Evolutionary conservation across 2,797 vertebrate species (phyloP), one percentile per base, ranked within the genome.

Genomic region (Cyprinodon diabolis): DNA sequence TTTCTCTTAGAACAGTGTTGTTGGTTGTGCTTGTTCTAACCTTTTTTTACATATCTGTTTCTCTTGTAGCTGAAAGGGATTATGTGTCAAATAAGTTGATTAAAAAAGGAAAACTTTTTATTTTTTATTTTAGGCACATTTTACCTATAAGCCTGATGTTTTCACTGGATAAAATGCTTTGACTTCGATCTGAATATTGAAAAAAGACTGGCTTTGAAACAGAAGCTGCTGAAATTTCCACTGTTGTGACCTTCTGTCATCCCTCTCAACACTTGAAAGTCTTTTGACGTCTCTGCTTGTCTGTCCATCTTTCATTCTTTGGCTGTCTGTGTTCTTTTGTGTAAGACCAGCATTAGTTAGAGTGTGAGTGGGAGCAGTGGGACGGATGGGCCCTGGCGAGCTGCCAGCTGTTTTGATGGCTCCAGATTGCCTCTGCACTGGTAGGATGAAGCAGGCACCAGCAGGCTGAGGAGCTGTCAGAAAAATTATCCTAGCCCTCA

Each of bases 381-480:
- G 74, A 79, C 6, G 87, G 82, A 89, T 48, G 68, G 82, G 84
- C 73, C 81, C 85, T 92, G 92, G 92, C 86, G 47, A 54, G 40
- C 58, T 85, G 86, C 88, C 92, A 92, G 90, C 90, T 94, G 85
- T 93, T 94, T 89, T 81, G 89, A 94, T 93, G 89, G 90, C 91
- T 94, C 92, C 93, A 93, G 94, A 88, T 94, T 93, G 94, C 90
- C 92, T 90, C 83, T 77, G 84, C 90, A 54, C 91, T 93, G 87
- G 89, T 93, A 91, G 89, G 92, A 91, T 68, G 90, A 73, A 90
- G 87, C 91, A 91, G 90, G 91, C 91, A 92, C 93, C 93, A 91
- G 92, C 79, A 93, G 90, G 84, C 91, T 62, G 76, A 79, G 80
- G 87, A 92, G 89, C 93, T 91, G 93, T 94, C 94, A 84, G 84